A percentile compares a stretch with the other conserved stretches of the same genome.
phyloP scores from a whole-genome alignment of 2,888 invertebrate genomes.

The Heteromurus nitidus region DNA sequence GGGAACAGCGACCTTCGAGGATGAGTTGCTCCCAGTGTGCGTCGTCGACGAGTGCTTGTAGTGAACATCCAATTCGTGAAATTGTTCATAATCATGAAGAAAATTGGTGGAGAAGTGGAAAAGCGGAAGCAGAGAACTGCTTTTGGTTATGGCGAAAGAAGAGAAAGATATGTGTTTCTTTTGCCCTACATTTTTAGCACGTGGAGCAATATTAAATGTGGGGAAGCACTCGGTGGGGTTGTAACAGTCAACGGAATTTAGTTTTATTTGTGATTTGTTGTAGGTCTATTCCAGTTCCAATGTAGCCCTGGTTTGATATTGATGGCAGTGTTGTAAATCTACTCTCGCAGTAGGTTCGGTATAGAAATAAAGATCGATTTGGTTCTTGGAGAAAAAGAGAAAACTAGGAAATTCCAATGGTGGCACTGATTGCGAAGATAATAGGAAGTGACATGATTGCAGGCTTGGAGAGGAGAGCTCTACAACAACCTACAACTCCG shows the following conservation, averaged over 20 bases:
- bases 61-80: neutral
- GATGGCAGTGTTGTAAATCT: constrained; percentile 42
- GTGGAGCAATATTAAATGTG: neutral
- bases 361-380: no score
- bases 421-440: constrained; percentile 52
- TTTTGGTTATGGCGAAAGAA: neutral
- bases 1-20: neutral
- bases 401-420: constrained; percentile 27
- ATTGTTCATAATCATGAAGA: neutral
- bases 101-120: neutral
- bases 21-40: no score
- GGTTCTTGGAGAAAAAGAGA: neutral
- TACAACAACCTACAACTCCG: neutral
- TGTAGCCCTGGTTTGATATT: neutral
- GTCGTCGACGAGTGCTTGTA: neutral
- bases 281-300: constrained; percentile 3
- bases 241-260: neutral
- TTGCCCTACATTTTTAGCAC: constrained; percentile 34
- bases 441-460: constrained; percentile 54
- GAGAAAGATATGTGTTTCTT: neutral
- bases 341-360: constrained; percentile 10
- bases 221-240: neutral
- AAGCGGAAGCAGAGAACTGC: neutral
- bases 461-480: constrained; percentile 7
- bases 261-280: constrained; percentile 31